A percentile compares a stretch with the other conserved stretches of the same genome.
These are phyloP conservation scores for Diarsia mendica DNA, from an alignment of 2,888 invertebrate species.

Conservation along the genomic window DNA sequence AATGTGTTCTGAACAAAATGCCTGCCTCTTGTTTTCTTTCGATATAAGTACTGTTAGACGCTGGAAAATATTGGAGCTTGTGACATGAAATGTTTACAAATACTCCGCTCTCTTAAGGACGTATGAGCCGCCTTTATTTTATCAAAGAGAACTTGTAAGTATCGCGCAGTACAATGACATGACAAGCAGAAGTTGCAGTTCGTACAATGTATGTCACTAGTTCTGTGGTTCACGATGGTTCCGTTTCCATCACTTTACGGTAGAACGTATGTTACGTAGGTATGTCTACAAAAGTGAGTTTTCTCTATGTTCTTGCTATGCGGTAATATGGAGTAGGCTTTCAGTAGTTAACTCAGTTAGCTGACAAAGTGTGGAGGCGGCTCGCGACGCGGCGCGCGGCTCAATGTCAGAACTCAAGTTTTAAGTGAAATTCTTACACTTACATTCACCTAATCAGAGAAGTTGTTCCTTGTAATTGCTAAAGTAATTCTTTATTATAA, in stretches of 20 bases:
- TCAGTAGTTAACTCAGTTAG: constrained; percentile 26
- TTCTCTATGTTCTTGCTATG: constrained; percentile 1
- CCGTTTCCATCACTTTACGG: background rate
- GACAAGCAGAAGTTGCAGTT: constrained; percentile 21
- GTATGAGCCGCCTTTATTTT: constrained; percentile 28
- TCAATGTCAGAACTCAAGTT: constrained; percentile 22
- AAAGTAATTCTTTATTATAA: constrained; percentile 35
- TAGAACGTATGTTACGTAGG: too few relatives aligned
- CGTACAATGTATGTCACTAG: background rate
- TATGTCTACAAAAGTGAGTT: too few relatives aligned
- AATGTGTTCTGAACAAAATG: constrained; percentile 47
- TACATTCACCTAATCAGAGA: constrained; percentile 33
- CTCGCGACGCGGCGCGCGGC: background rate
- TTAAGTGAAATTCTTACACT: constrained; percentile 46
- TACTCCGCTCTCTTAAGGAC: constrained; percentile 23
- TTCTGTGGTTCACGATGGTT: background rate
- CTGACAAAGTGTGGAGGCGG: constrained; percentile 16
- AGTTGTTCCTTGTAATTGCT: constrained; percentile 24
- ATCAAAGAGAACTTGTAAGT: constrained; percentile 5
- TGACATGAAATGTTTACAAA: constrained; percentile 57
- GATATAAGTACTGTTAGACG: constrained; percentile 41
- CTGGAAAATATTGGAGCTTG: constrained; percentile 38
- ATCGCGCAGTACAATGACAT: background rate
- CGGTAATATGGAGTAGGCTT: constrained; percentile 12
- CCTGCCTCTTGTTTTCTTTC: constrained; percentile 52